phyloP scores from a whole-genome alignment of 2,113 vertebrate species.

The Sinosuthora webbiana region DNA sequence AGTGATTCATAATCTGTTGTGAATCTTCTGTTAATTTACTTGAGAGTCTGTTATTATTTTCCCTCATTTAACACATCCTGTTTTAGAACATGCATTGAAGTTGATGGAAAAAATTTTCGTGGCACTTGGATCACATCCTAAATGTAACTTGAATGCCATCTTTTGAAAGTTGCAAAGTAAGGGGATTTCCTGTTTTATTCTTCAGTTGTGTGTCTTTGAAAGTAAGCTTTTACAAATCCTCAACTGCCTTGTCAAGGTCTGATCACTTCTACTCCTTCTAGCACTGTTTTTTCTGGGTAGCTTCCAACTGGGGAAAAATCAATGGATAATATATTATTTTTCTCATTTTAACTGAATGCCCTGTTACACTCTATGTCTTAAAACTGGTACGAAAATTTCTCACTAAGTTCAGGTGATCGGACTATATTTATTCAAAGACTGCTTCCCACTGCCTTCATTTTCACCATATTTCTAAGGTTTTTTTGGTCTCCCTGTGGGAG shows the following conservation, averaged over 20 bases:
- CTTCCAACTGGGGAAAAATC: background rate
- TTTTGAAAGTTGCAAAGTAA: background rate
- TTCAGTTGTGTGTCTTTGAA: background rate
- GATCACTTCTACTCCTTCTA: background rate
- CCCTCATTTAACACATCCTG: conserved; percentile 36
- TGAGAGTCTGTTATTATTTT: background rate
- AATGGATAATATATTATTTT: background rate
- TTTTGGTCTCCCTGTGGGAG: background rate
- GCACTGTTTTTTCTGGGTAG: background rate
- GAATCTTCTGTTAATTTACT: conserved; percentile 20
- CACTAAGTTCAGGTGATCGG: background rate
- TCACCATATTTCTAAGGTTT: background rate
- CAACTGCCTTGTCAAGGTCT: background rate
- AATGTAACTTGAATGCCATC: conserved; percentile 19
- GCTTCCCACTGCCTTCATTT: background rate
- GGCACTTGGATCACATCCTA: conserved; percentile 18
- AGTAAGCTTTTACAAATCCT: background rate
- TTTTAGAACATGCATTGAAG: background rate
- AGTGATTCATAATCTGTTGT: background rate
- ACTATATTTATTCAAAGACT: background rate
- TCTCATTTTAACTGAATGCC: background rate
- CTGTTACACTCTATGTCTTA: background rate
- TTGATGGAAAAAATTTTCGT: background rate
- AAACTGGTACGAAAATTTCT: background rate
- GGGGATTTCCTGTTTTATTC: conserved; percentile 33